Evolutionary conservation across 1,140 invertebrate species (phyloP).

Genomic region (Drosophila orena): DNA sequence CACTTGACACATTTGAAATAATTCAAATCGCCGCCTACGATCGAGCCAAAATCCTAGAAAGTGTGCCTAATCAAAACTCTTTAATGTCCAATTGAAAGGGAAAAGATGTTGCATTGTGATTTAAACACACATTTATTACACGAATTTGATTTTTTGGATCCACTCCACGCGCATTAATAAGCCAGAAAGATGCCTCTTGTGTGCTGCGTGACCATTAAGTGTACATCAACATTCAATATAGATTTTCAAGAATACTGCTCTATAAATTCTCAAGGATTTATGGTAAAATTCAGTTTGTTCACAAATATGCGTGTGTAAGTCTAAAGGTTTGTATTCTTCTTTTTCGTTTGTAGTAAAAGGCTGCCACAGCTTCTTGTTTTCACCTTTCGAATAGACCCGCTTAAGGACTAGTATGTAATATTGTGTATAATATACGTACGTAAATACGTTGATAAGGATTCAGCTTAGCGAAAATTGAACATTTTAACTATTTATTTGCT

Average conservation of each 20-base stretch:
- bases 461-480: slow-evolving; percentile 16
- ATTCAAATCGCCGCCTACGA: background rate
- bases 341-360: slow-evolving; percentile 2
- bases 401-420: slow-evolving; percentile 10
- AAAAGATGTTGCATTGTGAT: slow-evolving; percentile 7
- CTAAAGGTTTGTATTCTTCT: slow-evolving; percentile 7
- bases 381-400: slow-evolving; percentile 9
- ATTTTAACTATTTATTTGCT: slow-evolving; percentile 4
- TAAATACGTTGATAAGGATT: slow-evolving; percentile 21
- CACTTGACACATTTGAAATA: background rate
- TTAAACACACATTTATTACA: slow-evolving; percentile 24
- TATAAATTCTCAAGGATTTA: slow-evolving; percentile 10
- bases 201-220: background rate
- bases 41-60: background rate
- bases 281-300: slow-evolving; percentile 17
- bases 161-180: background rate
- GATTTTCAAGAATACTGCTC: slow-evolving; percentile 14
- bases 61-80: background rate
- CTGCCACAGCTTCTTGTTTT: slow-evolving; percentile 21
- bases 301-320: slow-evolving; percentile 5
- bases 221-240: slow-evolving; percentile 12
- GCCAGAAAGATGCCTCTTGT: background rate
- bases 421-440: background rate
- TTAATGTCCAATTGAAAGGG: slow-evolving; percentile 9
- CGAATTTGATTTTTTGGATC: slow-evolving; percentile 2